Base-by-base conservation (phyloP, 92 coral and sea anemone genomes). In the Palythoa heliodiscus region DNA sequence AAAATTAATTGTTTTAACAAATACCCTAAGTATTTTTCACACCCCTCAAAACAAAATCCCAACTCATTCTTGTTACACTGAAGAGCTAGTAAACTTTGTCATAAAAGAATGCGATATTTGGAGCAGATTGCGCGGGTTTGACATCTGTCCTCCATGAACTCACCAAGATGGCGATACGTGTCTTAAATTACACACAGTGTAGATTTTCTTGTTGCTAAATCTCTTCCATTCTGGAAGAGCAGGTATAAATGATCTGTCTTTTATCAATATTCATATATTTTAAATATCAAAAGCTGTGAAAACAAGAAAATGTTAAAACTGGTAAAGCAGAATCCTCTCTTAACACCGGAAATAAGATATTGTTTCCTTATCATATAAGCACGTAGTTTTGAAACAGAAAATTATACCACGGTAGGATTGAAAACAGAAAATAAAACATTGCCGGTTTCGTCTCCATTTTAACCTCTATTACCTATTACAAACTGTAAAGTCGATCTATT, bases 151-250 rank as follows among this genome's bases (percentile, higher is more conserved):
- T 50, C 79, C 11, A 38, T 14, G 17, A 16, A 40, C 19, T 79
- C 83, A 22, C 83, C 83, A 79, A 63, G 71, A 50, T 9, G 58
- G 83, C 73, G 83, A 79, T 79, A 79, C 83, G 37, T n/a, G 50
- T n/a, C 72, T 64, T 35, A 64, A 3, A 61, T 61, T 89, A 89
- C 92, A 89, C 92, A 78, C 78, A 82, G 92, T 89, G 92, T 89
- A 89, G 87, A 89, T 57, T 89, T 74, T 87, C 87, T 86, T 89
- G 71, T 79, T 20, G 23, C 38, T 7, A 35, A 38, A 61, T 23
- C 83, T 63, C 83, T 79, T 53, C 83, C 83, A 47, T 50, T 29
- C 17, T 61, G 83, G 83, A 79, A 79, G 58, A 64, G 68, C 73
- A 52, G 79, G 9, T 17, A 24, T 63, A 47, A 12, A 64, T 61